These are phyloP conservation scores for Fragum whitleyi DNA, from an alignment of 2,888 invertebrate genomes.

Conservation along the genomic window DNA sequence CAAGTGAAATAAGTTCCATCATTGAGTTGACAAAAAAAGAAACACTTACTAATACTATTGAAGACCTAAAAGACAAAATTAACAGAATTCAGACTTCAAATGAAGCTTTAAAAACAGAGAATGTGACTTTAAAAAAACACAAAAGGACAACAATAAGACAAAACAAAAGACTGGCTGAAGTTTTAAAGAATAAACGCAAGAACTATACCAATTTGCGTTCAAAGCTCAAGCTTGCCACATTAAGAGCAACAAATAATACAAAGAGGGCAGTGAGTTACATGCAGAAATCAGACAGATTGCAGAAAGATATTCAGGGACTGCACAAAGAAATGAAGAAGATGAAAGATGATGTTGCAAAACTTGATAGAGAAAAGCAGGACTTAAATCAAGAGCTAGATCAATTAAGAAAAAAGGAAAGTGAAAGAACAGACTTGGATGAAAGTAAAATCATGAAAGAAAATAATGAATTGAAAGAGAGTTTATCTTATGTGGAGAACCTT, in stretches of 20 bases:
- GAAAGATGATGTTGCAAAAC: background rate
- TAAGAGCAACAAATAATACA: slow-evolving; percentile 3
- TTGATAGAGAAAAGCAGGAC: background rate
- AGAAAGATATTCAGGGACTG: background rate
- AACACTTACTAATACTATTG: background rate
- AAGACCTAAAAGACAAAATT: background rate
- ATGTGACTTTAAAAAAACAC: background rate
- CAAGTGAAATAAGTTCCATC: background rate
- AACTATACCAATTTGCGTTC: background rate
- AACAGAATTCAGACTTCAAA: background rate
- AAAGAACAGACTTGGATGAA: background rate
- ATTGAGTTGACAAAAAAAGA: background rate
- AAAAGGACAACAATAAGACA: background rate
- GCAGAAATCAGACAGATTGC: background rate
- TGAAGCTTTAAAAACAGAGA: background rate
- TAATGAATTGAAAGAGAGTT: slow-evolving; percentile 21
- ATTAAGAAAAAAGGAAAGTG: no score
- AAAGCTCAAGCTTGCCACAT: background rate
- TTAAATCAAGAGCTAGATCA: background rate
- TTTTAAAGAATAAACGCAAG: slow-evolving; percentile 3
- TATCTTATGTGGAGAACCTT: slow-evolving; percentile 33
- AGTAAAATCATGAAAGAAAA: background rate
- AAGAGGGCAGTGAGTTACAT: background rate
- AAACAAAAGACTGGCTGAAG: background rate
- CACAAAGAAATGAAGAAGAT: background rate